phyloP scores from a whole-genome alignment of 2,888 invertebrate genomes.

The Dicyrtoma fusca region DNA sequence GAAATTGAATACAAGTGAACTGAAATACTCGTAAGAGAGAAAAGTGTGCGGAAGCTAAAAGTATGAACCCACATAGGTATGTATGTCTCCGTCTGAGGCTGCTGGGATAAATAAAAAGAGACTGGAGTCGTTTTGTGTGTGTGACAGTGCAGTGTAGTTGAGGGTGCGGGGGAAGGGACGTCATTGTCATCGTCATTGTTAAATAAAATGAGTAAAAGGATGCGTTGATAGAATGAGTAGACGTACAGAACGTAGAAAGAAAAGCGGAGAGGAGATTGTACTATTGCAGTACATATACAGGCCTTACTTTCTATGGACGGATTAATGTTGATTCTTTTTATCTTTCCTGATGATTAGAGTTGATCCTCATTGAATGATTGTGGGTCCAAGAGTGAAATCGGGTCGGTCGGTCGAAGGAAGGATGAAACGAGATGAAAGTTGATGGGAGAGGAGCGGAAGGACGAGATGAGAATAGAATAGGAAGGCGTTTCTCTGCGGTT shows the following conservation, averaged over 20 bases:
- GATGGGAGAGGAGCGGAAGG: slow-evolving; percentile 39
- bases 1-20: no score
- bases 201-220: slow-evolving; percentile 36
- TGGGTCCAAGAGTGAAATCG: slow-evolving; percentile 42
- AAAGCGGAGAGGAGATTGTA: background rate
- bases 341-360: slow-evolving; percentile 53
- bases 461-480: slow-evolving; percentile 43
- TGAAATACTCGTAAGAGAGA: no score
- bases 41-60: no score
- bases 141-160: background rate
- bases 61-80: no score
- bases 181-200: slow-evolving; percentile 26
- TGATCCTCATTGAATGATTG: slow-evolving; percentile 46
- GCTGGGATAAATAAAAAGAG: background rate
- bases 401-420: slow-evolving; percentile 38
- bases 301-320: slow-evolving; percentile 30
- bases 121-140: background rate
- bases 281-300: background rate
- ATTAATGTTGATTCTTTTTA: slow-evolving; percentile 47
- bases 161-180: slow-evolving; percentile 10
- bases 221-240: background rate
- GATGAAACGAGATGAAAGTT: slow-evolving; percentile 41
- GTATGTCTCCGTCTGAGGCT: no score
- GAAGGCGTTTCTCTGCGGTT: slow-evolving; percentile 41
- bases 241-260: background rate